Percentiles rank a stretch among this genome's conserved stretches.
Conservation (phyloP, 2,113 vertebrate genomes). For the Grus americana region DNA sequence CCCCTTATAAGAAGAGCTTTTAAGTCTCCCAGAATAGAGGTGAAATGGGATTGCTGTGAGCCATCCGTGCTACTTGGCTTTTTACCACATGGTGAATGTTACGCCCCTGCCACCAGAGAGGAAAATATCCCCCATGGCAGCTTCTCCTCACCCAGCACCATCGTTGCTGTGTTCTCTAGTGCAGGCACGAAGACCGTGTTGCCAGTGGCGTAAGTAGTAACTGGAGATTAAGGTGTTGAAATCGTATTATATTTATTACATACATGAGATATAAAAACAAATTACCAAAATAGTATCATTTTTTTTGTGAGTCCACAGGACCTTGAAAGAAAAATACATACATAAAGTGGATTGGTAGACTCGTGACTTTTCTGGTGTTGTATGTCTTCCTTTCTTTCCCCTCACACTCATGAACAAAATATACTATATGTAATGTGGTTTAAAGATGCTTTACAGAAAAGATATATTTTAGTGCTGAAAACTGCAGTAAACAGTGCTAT, state of each 20-base stretch:
- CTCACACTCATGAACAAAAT: slow-evolving; percentile 51
- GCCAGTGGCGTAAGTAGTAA: background rate
- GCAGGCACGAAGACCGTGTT: background rate
- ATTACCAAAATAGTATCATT: slow-evolving; percentile 72
- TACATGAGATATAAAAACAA: slow-evolving; percentile 77
- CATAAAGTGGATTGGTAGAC: slow-evolving; percentile 10
- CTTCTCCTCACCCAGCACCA: background rate
- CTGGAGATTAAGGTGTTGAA: slow-evolving; percentile 4
- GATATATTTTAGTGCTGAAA: slow-evolving; percentile 60
- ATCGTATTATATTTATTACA: slow-evolving; percentile 78
- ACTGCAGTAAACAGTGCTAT: slow-evolving; percentile 55
- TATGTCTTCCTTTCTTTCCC: slow-evolving; percentile 35
- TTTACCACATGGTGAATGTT: background rate
- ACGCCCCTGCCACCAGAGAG: background rate
- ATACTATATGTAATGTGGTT: slow-evolving; percentile 16
- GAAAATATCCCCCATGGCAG: background rate
- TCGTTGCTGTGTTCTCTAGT: background rate
- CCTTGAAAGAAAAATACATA: slow-evolving; percentile 70
- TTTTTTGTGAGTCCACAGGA: slow-evolving; percentile 74
- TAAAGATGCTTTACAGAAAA: slow-evolving; percentile 56
- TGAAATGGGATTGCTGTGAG: background rate
- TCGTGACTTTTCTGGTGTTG: slow-evolving; percentile 20
- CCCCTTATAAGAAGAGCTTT: background rate
- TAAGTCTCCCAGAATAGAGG: background rate
- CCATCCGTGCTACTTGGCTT: background rate